A percentile compares a stretch with the other conserved stretches of the same genome.
phyloP scores from a whole-genome alignment of 2,113 vertebrate genomes.

The Balaeniceps rex region DNA sequence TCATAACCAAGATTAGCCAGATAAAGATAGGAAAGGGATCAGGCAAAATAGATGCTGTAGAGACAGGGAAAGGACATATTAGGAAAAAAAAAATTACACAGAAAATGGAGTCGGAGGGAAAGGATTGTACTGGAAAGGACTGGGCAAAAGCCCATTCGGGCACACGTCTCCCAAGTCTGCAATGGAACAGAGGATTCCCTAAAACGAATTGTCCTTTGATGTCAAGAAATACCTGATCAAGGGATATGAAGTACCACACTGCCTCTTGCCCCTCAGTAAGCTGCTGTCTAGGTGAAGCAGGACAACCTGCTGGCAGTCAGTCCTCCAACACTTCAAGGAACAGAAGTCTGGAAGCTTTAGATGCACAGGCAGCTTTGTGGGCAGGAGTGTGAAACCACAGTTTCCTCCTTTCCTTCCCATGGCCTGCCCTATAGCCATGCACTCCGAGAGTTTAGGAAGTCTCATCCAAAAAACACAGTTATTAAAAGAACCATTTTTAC shows the following conservation, averaged over 20 bases:
- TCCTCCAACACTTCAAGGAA: background rate
- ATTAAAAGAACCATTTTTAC: background rate
- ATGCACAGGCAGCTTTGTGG: background rate
- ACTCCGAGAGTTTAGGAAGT: background rate
- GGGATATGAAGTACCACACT: background rate
- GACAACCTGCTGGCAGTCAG: background rate
- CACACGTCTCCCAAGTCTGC: background rate
- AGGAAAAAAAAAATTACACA: background rate
- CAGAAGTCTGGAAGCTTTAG: background rate
- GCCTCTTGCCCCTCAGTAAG: background rate
- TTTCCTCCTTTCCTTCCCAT: background rate
- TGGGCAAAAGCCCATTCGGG: background rate
- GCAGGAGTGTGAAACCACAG: slow-evolving; percentile 3
- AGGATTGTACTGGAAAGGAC: background rate
- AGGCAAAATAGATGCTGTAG: background rate
- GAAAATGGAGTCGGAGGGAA: background rate
- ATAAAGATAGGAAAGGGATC: background rate
- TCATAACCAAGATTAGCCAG: background rate
- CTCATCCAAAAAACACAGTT: background rate
- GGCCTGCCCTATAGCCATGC: background rate
- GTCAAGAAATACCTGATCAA: background rate
- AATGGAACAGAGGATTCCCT: background rate
- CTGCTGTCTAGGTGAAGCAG: background rate
- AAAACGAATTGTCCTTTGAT: background rate
- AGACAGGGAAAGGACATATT: background rate